These are phyloP conservation scores for Erythrocebus patas DNA, from an alignment of 2,113 vertebrate species.

Conservation along the genomic window DNA sequence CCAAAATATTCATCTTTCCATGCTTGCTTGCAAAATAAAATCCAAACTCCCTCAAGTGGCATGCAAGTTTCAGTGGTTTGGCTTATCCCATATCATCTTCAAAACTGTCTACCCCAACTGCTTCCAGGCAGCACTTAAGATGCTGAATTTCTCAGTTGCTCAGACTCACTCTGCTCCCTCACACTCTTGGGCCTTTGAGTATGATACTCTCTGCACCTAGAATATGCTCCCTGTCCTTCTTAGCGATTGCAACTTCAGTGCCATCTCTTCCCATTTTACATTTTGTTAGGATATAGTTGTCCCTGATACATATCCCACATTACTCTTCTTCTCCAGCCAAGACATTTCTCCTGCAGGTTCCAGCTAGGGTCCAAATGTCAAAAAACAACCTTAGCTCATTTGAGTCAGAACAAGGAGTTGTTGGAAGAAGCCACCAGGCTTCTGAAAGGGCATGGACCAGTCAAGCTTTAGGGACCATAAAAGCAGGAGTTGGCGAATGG, in stretches of 20 bases:
- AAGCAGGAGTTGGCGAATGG: too few species aligned
- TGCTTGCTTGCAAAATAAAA: too few species aligned
- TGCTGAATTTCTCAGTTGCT: background rate
- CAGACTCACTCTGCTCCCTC: background rate
- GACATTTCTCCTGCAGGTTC: too few species aligned
- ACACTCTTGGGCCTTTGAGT: background rate
- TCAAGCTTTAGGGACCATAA: background rate
- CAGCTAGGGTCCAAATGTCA: background rate
- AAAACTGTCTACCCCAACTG: accelerated
- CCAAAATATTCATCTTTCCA: background rate
- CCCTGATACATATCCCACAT: accelerated
- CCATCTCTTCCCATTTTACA: background rate
- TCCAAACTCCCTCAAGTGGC: accelerated
- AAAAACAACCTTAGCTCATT: background rate
- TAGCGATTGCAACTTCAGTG: accelerated
- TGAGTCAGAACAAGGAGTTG: background rate
- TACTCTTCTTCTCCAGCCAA: background rate
- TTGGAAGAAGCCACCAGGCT: background rate
- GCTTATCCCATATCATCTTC: background rate
- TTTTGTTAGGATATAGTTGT: accelerated
- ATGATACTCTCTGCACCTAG: too few species aligned
- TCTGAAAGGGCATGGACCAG: background rate
- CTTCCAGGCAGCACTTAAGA: background rate
- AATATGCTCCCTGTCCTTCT: accelerated
- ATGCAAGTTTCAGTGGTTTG: background rate